These are phyloP conservation scores for Donacobius atricapilla DNA, from an alignment of 2,113 vertebrate genomes.

Conservation along the genomic window DNA sequence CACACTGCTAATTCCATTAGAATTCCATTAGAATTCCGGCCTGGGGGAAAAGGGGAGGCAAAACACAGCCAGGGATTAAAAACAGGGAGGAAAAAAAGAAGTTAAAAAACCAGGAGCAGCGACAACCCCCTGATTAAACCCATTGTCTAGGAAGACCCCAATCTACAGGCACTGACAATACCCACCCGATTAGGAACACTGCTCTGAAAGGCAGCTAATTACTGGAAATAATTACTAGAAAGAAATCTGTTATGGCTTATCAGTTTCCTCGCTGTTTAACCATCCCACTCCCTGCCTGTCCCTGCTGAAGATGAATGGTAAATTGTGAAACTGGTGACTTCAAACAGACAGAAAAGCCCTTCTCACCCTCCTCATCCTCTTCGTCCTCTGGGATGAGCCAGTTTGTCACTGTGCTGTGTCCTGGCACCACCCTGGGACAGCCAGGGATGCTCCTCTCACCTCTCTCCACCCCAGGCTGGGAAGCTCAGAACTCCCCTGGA, in stretches of 20 bases:
- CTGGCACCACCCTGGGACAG: not conserved
- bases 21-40: not conserved
- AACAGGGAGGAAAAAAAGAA: not conserved
- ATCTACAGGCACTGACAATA: slow-evolving; percentile 28
- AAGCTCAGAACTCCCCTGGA: not conserved
- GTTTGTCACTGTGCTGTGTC: fast-evolving
- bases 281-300: not conserved
- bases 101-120: not conserved
- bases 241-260: slow-evolving; percentile 57
- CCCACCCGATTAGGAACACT: slow-evolving; percentile 41
- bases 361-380: not conserved
- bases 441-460: not conserved
- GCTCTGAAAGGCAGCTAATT: slow-evolving; percentile 69
- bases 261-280: not conserved
- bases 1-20: not conserved
- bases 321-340: not conserved
- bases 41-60: not conserved
- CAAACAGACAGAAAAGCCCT: not conserved
- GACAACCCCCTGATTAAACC: slow-evolving; percentile 7
- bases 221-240: slow-evolving; percentile 69
- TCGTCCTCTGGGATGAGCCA: fast-evolving
- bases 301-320: not conserved
- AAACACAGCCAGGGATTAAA: not conserved
- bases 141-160: slow-evolving; percentile 34
- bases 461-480: not conserved